Evolutionary conservation across 2,797 vertebrate species (phyloP), one percentile per base, ranked within the genome.

Genomic region (Paratrypauchen microcephalus): DNA sequence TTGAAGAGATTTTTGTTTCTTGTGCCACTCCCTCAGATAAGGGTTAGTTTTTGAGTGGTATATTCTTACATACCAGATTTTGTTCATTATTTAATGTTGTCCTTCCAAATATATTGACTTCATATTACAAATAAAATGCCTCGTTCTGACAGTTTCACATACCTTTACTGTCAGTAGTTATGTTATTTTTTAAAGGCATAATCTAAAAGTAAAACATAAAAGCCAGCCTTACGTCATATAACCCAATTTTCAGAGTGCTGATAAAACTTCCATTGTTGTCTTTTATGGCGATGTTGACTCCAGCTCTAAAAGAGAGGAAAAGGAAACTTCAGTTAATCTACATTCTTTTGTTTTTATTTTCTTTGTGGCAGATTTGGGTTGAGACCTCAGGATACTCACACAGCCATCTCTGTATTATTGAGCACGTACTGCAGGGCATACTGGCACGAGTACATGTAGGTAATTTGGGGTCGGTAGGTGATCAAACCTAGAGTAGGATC

Each of bases 381-480:
- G 15, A 30, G 24, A 26, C 2, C 24, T 11, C 7, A 1, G 5
- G 28, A 50, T 74, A 94, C 94, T 94, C 78, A 95, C 94, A 93
- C 87, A 2, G 39, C 78, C 66, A 94, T 18, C 36, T 91, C 2
- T 1, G 91, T 93, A 87, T 92, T 93, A 87, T 93, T 95, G 68
- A 94, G 48, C 64, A 93, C 28, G 72, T 95, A 93, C 75, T 93
- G 92, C 81, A 94, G 84, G 0, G 90, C 91, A 76, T 94, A 95
- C 6, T 50, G 47, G 74, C 94, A 95, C 61, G 93, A 94, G 78
- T 91, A 95, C 81, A 73, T 87, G 83, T 94, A 94, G 2, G 85
- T 60, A 72, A 93, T 80, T 69, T 88, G 84, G 0, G 84, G 66
- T 0, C 82, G 83, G 61, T 93, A 92, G 55, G 87, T 93, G 77